These are phyloP conservation scores for Salmo trutta DNA, from an alignment of 2,797 vertebrate species.

Conservation along the genomic window DNA sequence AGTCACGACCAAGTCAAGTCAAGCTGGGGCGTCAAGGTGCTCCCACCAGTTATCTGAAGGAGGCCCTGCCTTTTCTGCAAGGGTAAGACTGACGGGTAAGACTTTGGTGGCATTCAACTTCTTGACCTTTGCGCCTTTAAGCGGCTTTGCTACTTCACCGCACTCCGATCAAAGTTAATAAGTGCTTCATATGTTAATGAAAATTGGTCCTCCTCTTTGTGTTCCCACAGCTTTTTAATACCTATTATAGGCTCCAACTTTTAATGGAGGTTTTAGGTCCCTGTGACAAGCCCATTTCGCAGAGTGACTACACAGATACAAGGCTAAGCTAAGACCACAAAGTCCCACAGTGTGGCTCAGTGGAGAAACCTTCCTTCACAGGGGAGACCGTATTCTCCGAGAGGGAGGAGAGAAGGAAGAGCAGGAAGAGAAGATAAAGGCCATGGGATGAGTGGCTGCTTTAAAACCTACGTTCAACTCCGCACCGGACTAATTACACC, in stretches of 20 bases:
- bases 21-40: slow-evolving; percentile 69
- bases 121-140: slow-evolving; percentile 85
- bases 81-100: slow-evolving; percentile 75
- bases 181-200: slow-evolving; percentile 85
- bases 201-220: slow-evolving; percentile 83
- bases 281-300: slow-evolving; percentile 82
- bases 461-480: slow-evolving; percentile 80
- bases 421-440: slow-evolving; percentile 80
- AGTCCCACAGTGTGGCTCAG: slow-evolving; percentile 67
- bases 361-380: slow-evolving; percentile 74
- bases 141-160: slow-evolving; percentile 83
- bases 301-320: slow-evolving; percentile 81
- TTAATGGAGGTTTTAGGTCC: slow-evolving; percentile 86
- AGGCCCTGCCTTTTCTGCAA: slow-evolving; percentile 72
- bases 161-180: slow-evolving; percentile 85
- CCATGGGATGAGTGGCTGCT: slow-evolving; percentile 79
- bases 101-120: slow-evolving; percentile 79
- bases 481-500: slow-evolving; percentile 80
- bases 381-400: slow-evolving; percentile 80
- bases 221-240: slow-evolving; percentile 85
- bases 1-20: slow-evolving; percentile 36
- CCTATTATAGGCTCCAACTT: slow-evolving; percentile 85
- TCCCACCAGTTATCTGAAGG: slow-evolving; percentile 69
- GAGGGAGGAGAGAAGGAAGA: slow-evolving; percentile 58
- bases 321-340: slow-evolving; percentile 79